Evolutionary conservation across 1,140 invertebrate genomes (phyloP).

Genomic region (Aphis craccivora): DNA sequence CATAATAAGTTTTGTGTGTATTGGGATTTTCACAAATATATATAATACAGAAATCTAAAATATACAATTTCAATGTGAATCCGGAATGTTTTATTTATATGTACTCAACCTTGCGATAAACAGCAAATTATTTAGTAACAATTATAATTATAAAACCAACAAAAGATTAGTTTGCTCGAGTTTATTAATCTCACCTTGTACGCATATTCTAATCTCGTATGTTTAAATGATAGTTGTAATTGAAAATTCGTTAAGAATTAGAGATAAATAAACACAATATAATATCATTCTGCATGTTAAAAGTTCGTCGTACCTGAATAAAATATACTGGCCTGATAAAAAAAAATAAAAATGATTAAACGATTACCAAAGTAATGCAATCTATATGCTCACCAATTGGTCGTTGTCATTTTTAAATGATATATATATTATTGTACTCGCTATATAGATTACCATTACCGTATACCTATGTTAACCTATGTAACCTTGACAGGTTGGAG

Average conservation of each 20-base stretch:
- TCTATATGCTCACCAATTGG: neutral
- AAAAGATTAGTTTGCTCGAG: neutral
- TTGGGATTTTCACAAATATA: neutral
- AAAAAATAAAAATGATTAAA: neutral
- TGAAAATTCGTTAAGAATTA: neutral
- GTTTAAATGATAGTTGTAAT: neutral
- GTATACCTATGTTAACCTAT: too few species aligned
- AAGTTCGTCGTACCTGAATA: neutral
- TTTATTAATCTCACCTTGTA: neutral
- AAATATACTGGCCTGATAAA: neutral
- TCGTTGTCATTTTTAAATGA: neutral
- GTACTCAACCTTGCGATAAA: neutral
- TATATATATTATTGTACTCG: neutral
- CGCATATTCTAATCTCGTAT: neutral
- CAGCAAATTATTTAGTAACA: neutral
- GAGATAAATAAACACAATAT: neutral
- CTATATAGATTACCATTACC: neutral
- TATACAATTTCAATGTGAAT: neutral
- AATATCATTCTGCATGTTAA: neutral
- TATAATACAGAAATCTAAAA: neutral
- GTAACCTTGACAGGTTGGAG: too few species aligned
- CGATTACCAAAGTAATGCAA: neutral
- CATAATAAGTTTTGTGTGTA: neutral
- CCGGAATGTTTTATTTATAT: neutral
- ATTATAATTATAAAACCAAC: neutral